Percentiles rank a stretch among this genome's conserved stretches.
Evolutionary conservation across 2,888 invertebrate species (phyloP).

Genomic region (Drosophila algonquin): DNA sequence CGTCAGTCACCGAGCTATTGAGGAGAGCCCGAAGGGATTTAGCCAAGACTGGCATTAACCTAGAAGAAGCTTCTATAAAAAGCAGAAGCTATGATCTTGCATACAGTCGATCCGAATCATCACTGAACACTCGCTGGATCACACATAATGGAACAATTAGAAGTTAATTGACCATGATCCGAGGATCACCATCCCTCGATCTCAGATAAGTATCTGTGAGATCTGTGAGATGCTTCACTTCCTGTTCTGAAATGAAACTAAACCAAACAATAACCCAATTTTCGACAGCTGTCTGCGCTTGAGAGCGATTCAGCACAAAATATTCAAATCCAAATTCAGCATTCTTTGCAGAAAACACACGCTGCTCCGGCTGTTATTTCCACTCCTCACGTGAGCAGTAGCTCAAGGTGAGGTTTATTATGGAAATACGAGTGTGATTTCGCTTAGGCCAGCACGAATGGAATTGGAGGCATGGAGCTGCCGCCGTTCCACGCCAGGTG

Average conservation of each 20-base stretch:
- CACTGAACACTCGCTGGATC: constrained; percentile 1
- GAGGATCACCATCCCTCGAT: constrained; percentile 21
- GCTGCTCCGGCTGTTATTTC: constrained; percentile 11
- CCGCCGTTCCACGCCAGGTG: constrained; percentile 47
- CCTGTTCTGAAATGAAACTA: constrained; percentile 19
- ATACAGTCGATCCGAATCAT: not conserved
- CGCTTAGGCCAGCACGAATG: constrained; percentile 47
- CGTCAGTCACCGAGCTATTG: not conserved
- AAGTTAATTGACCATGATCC: constrained; percentile 62
- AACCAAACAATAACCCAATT: constrained; percentile 29
- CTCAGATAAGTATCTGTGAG: constrained; percentile 16
- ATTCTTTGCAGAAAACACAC: constrained; percentile 33
- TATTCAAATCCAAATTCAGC: constrained; percentile 32
- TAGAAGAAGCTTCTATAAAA: not conserved
- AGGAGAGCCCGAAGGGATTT: not conserved
- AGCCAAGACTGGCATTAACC: not conserved
- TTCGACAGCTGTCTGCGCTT: constrained; percentile 55
- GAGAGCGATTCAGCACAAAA: constrained; percentile 21
- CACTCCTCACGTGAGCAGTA: constrained; percentile 63
- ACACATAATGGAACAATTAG: constrained; percentile 66
- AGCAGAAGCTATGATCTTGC: not conserved
- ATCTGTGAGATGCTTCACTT: constrained; percentile 35
- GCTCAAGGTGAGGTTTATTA: constrained; percentile 72
- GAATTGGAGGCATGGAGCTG: not conserved
- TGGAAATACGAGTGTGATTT: constrained; percentile 29